These are phyloP conservation scores for Trididemnum nubilum DNA, from an alignment of 23 tunicate genomes.

Conservation along the genomic window DNA sequence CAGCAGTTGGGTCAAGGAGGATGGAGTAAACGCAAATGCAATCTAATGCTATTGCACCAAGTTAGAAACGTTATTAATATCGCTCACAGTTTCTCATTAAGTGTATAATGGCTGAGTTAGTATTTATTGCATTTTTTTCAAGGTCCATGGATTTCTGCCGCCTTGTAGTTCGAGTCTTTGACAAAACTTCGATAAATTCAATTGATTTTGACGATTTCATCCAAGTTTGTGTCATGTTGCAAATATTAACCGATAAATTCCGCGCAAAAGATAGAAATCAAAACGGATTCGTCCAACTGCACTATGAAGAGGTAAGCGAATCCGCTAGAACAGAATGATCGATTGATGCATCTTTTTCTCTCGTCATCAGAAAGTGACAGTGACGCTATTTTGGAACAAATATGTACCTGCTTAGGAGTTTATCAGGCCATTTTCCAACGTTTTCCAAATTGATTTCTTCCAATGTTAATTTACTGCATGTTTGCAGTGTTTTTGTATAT, in stretches of 20 bases:
- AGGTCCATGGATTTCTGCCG: slow-evolving; percentile 82
- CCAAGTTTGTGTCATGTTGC: slow-evolving; percentile 89
- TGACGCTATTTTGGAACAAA: background rate
- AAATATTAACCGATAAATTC: slow-evolving; percentile 76
- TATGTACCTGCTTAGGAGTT: too few relatives aligned
- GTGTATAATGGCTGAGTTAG: too few relatives aligned
- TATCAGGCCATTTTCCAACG: too few relatives aligned
- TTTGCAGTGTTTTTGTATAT: too few relatives aligned
- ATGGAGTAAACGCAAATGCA: too few relatives aligned
- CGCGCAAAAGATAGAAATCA: slow-evolving; percentile 73
- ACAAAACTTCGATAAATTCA: slow-evolving; percentile 62
- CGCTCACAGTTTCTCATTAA: too few relatives aligned
- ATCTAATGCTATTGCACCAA: too few relatives aligned
- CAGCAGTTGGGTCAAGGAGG: too few relatives aligned
- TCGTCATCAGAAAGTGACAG: background rate
- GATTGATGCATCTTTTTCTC: background rate
- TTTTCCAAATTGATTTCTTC: too few relatives aligned
- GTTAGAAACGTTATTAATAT: too few relatives aligned
- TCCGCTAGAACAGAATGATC: background rate
- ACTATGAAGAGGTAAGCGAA: slow-evolving; percentile 74
- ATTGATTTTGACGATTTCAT: slow-evolving; percentile 95
- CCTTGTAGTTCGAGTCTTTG: slow-evolving; percentile 69
- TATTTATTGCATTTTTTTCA: too few relatives aligned
- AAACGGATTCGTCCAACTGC: slow-evolving; percentile 62
- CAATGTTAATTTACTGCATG: too few relatives aligned